Conservation (phyloP, 2,888 invertebrate genomes). For the Hyppa rectilinea region DNA sequence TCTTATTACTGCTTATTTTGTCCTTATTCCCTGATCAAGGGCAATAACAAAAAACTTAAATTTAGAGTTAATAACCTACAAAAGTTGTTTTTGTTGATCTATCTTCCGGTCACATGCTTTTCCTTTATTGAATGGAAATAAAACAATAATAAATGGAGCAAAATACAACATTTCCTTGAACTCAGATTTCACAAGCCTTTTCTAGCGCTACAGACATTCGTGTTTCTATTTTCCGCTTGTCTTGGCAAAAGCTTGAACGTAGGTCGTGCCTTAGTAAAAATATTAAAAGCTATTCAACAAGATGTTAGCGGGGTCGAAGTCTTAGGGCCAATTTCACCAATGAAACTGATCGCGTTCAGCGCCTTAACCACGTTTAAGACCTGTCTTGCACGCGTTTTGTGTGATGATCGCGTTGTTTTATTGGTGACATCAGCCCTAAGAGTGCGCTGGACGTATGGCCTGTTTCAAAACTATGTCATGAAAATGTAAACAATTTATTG, state of each 20-base stretch:
- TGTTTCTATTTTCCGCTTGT: conserved; percentile 5
- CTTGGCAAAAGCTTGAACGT: background rate
- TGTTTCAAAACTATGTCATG: too few species aligned
- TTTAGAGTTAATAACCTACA: background rate
- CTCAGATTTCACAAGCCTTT: background rate
- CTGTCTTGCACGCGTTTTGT: too few species aligned
- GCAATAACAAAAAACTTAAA: conserved; percentile 16
- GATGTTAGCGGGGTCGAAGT: background rate
- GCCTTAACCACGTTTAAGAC: too few species aligned
- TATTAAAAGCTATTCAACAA: background rate
- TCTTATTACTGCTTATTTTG: background rate
- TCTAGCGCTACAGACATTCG: background rate
- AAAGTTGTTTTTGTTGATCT: background rate
- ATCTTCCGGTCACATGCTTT: conserved; percentile 24
- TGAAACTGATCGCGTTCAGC: too few species aligned
- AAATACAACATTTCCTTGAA: conserved; percentile 12
- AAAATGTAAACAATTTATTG: too few species aligned
- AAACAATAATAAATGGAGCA: conserved; percentile 16
- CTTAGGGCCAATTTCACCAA: too few species aligned
- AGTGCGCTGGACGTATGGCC: too few species aligned
- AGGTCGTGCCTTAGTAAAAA: background rate
- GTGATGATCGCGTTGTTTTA: too few species aligned
- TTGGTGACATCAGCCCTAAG: too few species aligned
- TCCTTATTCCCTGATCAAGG: conserved; percentile 24
- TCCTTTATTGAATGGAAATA: conserved; percentile 14